These are phyloP conservation scores for Sarcophaga peregrina DNA, from an alignment of 1,140 invertebrate genomes.

Conservation along the genomic window DNA sequence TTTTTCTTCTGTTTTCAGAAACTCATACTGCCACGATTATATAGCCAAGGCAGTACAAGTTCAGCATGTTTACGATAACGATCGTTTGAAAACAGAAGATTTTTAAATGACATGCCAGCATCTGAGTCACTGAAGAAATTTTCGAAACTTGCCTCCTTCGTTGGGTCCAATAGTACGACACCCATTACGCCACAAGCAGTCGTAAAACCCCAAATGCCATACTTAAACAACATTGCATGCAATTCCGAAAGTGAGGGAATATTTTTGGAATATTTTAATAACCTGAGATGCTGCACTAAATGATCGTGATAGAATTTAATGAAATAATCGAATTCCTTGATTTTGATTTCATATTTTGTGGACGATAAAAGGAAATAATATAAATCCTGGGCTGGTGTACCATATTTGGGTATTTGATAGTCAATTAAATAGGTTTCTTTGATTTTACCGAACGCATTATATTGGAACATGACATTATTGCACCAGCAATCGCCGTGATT, in stretches of 20 bases:
- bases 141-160: constrained; percentile 43
- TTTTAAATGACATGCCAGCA: constrained; percentile 47
- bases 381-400: constrained; percentile 50
- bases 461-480: constrained; percentile 74
- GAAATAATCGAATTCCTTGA: constrained; percentile 59
- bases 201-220: constrained; percentile 53
- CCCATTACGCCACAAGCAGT: constrained; percentile 34
- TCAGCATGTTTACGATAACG: constrained; percentile 36
- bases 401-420: constrained; percentile 55
- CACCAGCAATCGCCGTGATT: constrained; percentile 74
- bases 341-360: constrained; percentile 50
- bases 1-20: too few species aligned
- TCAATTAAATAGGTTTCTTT: constrained; percentile 65
- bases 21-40: constrained; percentile 44
- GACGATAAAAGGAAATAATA: constrained; percentile 51
- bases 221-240: constrained; percentile 50
- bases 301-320: constrained; percentile 60
- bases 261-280: constrained; percentile 53
- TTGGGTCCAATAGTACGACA: constrained; percentile 50
- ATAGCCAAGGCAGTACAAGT: constrained; percentile 22
- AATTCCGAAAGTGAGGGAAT: constrained; percentile 53
- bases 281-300: constrained; percentile 49
- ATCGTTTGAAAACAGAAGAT: background rate
- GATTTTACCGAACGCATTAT: constrained; percentile 66
- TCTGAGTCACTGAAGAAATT: constrained; percentile 50